These are phyloP conservation scores for Glossosoma conforme DNA, from an alignment of 1,140 invertebrate genomes.

Conservation along the genomic window DNA sequence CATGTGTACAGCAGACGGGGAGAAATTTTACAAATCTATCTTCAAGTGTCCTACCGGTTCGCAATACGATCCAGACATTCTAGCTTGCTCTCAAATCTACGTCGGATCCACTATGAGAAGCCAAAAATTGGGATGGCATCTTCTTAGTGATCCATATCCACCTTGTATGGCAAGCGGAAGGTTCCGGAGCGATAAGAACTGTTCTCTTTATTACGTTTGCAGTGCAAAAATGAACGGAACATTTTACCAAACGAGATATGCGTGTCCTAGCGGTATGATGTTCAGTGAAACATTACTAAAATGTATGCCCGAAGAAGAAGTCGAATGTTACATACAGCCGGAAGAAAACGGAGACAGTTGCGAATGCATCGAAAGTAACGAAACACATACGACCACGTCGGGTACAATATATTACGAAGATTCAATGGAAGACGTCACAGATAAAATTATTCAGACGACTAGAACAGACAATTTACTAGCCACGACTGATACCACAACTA, in stretches of 20 bases:
- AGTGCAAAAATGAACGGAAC: conserved; percentile 32
- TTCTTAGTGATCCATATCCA: conserved; percentile 34
- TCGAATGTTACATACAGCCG: conserved; percentile 10
- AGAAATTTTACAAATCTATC: conserved; percentile 29
- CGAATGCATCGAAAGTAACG: too few species aligned
- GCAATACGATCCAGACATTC: conserved; percentile 33
- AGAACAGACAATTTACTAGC: too few species aligned
- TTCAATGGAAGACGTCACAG: too few species aligned
- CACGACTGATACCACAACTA: too few species aligned
- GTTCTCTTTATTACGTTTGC: conserved; percentile 41
- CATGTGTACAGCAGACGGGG: conserved; percentile 34
- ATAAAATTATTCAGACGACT: too few species aligned
- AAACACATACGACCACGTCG: too few species aligned
- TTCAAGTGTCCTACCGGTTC: conserved; percentile 36
- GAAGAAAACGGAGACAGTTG: too few species aligned
- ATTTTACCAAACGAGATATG: conserved; percentile 39
- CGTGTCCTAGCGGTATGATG: conserved; percentile 25
- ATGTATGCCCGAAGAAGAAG: conserved; percentile 21
- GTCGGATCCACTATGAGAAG: conserved; percentile 34
- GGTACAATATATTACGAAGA: too few species aligned
- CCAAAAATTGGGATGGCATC: conserved; percentile 15
- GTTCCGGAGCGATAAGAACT: conserved; percentile 39
- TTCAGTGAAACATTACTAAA: conserved; percentile 15
- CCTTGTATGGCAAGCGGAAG: conserved; percentile 35
- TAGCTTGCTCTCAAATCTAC: conserved; percentile 32